Evolutionary conservation across 2,888 invertebrate genomes (phyloP).

Genomic region (Limnephilus marmoratus): DNA sequence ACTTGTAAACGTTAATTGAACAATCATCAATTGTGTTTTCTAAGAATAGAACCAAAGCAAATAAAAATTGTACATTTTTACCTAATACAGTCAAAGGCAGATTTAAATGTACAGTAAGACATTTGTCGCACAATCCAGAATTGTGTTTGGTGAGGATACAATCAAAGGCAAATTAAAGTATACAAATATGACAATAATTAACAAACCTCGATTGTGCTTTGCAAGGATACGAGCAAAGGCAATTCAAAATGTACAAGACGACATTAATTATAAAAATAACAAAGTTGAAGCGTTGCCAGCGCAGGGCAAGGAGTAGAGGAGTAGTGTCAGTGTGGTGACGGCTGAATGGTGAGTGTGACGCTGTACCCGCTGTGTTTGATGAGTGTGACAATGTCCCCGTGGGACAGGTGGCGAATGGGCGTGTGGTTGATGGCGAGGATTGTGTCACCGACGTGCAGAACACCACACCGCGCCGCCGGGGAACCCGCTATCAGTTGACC

Average conservation of each 20-base stretch:
- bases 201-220: background rate
- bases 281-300: background rate
- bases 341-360: constrained; percentile 87
- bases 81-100: too few species aligned
- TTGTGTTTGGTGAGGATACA: background rate
- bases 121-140: background rate
- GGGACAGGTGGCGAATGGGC: constrained; percentile 93
- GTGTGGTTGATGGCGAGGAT: constrained; percentile 97
- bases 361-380: constrained; percentile 97
- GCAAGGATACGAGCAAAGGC: background rate
- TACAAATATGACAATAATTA: too few species aligned
- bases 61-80: too few species aligned
- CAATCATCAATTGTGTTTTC: too few species aligned
- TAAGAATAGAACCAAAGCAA: too few species aligned
- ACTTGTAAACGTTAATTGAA: too few species aligned
- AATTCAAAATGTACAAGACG: background rate
- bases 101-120: too few species aligned
- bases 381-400: constrained; percentile 97
- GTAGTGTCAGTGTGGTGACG: constrained; percentile 49
- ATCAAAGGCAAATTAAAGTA: background rate
- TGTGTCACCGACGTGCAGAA: constrained; percentile 94
- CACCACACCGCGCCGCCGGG: constrained; percentile 95
- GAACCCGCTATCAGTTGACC: constrained; percentile 96
- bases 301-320: background rate
- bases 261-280: background rate